These are phyloP conservation scores for Chouioia cunea DNA, from an alignment of 2,888 invertebrate genomes.

Conservation along the genomic window DNA sequence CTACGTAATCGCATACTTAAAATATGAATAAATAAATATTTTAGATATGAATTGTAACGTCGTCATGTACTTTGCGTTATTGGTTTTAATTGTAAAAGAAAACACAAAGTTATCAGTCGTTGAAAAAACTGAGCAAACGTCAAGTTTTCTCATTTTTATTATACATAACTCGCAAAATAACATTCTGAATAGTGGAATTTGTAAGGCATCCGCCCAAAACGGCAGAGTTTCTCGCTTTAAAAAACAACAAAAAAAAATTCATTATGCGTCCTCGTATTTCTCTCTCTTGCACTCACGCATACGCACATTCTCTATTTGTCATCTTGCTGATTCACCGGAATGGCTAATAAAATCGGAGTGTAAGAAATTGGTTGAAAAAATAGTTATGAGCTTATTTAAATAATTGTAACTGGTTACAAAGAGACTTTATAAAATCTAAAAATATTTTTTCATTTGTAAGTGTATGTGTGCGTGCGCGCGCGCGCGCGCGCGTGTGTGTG, in stretches of 20 bases:
- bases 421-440: not conserved
- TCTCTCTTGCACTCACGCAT: slow-evolving; percentile 37
- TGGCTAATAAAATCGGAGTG: slow-evolving; percentile 43
- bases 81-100: slow-evolving; percentile 42
- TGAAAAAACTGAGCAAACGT: slow-evolving; percentile 37
- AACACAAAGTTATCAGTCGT: slow-evolving; percentile 55
- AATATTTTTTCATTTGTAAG: not conserved
- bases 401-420: no score
- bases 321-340: slow-evolving; percentile 44
- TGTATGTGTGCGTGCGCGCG: no score
- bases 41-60: slow-evolving; percentile 57
- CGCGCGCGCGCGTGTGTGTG: no score
- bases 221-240: slow-evolving; percentile 36
- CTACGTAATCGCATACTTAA: slow-evolving; percentile 50
- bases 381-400: no score
- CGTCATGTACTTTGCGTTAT: slow-evolving; percentile 46
- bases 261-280: slow-evolving; percentile 28
- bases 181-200: slow-evolving; percentile 52
- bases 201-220: slow-evolving; percentile 45
- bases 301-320: slow-evolving; percentile 36
- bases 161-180: slow-evolving; percentile 44
- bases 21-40: slow-evolving; percentile 57
- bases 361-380: slow-evolving; percentile 21
- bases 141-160: slow-evolving; percentile 46
- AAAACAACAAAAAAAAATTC: slow-evolving; percentile 40